Conservation (phyloP, 1,140 invertebrate genomes). For the Ladona fulva region DNA sequence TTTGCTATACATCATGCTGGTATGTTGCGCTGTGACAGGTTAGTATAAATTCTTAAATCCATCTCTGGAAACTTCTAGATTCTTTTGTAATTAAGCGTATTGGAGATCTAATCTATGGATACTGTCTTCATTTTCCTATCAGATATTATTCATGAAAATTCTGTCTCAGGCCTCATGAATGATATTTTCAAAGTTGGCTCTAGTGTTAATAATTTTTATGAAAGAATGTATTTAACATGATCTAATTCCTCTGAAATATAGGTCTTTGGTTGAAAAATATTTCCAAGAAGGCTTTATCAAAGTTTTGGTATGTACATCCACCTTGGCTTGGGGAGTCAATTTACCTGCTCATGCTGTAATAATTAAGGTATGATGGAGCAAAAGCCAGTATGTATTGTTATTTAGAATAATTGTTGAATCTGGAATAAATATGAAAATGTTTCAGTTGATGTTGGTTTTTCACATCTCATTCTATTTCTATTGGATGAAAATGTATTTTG, state of each 20-base stretch:
- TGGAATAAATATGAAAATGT: too few species aligned
- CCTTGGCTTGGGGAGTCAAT: slow-evolving; percentile 99
- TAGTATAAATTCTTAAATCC: slow-evolving; percentile 31
- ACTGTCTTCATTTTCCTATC: not conserved
- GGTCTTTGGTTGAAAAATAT: slow-evolving; percentile 77
- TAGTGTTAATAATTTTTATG: too few species aligned
- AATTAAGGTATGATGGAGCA: slow-evolving; percentile 65
- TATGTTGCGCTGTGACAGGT: slow-evolving; percentile 76
- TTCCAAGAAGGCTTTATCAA: slow-evolving; percentile 84
- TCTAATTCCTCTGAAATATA: slow-evolving; percentile 30
- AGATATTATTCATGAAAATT: not conserved
- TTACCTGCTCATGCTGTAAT: slow-evolving; percentile 96
- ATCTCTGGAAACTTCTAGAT: not conserved
- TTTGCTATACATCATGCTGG: slow-evolving; percentile 97
- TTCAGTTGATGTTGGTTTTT: too few species aligned
- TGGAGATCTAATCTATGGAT: not conserved
- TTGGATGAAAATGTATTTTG: too few species aligned
- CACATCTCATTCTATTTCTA: too few species aligned
- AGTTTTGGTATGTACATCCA: slow-evolving; percentile 94
- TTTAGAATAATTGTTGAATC: too few species aligned
- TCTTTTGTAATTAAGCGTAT: not conserved
- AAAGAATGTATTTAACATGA: too few species aligned
- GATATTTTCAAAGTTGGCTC: too few species aligned
- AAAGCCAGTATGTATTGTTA: too few species aligned
- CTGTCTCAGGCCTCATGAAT: not conserved